Percentiles rank a stretch among this genome's conserved stretches.
These are phyloP conservation scores for Phaethon lepturus DNA, from an alignment of 2,113 vertebrate species.

Conservation along the genomic window DNA sequence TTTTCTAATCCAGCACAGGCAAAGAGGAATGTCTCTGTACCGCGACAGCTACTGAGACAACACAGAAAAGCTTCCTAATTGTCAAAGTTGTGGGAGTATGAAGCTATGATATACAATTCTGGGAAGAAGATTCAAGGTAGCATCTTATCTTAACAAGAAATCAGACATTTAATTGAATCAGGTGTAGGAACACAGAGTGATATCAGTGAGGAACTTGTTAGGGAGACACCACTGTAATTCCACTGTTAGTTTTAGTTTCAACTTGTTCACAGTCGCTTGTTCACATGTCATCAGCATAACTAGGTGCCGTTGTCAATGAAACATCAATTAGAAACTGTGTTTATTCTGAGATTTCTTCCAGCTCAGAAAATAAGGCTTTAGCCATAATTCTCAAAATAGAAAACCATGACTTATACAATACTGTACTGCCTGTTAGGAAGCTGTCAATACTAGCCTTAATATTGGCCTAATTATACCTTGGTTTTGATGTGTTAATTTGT, in stretches of 20 bases:
- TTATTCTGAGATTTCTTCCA: neutral
- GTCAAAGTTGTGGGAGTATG: neutral
- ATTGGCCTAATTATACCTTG: neutral
- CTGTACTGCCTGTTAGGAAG: neutral
- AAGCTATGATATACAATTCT: neutral
- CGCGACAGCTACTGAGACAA: neutral
- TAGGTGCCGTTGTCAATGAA: neutral
- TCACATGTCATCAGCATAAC: neutral
- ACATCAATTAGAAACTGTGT: neutral
- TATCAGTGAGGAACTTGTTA: neutral
- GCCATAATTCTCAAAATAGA: neutral
- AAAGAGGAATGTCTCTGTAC: neutral
- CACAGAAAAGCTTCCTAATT: neutral
- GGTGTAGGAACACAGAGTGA: neutral
- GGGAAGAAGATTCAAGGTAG: neutral
- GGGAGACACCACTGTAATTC: neutral
- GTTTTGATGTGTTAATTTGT: conserved; percentile 11
- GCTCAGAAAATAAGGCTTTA: neutral
- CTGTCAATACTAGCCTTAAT: neutral
- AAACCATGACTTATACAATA: neutral
- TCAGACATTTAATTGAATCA: neutral
- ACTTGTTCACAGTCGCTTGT: neutral
- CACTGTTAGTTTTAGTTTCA: neutral
- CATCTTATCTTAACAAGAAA: neutral
- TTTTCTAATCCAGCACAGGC: neutral